These are phyloP conservation scores for Pseudomugil tenellus DNA, from an alignment of 2,797 vertebrate genomes.

Conservation along the genomic window DNA sequence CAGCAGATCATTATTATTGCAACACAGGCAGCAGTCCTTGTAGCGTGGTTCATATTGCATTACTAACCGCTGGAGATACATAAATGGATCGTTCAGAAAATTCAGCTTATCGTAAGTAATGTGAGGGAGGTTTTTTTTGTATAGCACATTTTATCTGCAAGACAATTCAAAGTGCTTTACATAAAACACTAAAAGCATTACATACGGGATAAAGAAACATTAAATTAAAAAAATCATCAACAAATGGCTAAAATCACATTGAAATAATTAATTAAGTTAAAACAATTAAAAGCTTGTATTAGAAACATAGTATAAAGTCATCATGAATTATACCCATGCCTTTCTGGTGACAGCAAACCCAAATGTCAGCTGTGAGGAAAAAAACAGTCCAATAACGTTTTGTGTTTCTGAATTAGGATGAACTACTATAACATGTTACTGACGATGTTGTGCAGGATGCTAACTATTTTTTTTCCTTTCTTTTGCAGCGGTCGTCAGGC, in stretches of 20 bases:
- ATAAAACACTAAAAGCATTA: too few species aligned
- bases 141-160: too few species aligned
- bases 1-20: background rate
- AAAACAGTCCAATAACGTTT: background rate
- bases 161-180: too few species aligned
- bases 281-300: too few species aligned
- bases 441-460: background rate
- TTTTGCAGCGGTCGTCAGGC: slow-evolving; percentile 84
- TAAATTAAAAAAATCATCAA: too few species aligned
- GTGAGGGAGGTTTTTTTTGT: too few species aligned
- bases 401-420: background rate
- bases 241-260: too few species aligned
- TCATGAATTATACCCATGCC: background rate
- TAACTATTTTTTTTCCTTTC: slow-evolving; percentile 1
- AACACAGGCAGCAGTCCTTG: background rate
- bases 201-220: too few species aligned
- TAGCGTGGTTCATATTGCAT: background rate
- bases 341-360: background rate
- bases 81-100: background rate
- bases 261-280: too few species aligned
- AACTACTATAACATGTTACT: slow-evolving; percentile 2
- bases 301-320: background rate
- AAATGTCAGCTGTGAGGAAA: background rate
- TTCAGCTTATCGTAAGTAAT: too few species aligned
- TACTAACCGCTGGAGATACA: too few species aligned